phyloP scores from a whole-genome alignment of 64 coral and sea anemone species.

The Actinia tenebrosa region DNA sequence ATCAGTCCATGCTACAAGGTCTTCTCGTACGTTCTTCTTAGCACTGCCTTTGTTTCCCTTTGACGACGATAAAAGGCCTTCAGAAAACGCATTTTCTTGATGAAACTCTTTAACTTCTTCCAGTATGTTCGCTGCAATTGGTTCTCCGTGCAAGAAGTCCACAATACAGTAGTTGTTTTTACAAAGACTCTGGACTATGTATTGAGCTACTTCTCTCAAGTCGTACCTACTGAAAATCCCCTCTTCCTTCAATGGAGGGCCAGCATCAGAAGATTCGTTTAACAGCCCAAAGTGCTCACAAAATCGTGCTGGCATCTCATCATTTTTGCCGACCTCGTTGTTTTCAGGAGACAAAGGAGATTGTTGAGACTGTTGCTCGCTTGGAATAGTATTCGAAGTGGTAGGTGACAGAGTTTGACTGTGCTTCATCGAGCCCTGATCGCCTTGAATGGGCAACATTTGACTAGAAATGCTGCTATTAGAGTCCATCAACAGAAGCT shows the following conservation, averaged over 20 bases:
- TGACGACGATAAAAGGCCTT: not conserved
- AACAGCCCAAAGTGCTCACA: not conserved
- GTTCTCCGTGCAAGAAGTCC: slow-evolving; percentile 6
- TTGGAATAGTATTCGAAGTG: not conserved
- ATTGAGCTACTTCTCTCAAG: slow-evolving; percentile 13
- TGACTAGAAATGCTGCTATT: not conserved
- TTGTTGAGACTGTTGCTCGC: not conserved
- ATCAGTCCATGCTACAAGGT: slow-evolving; percentile 9
- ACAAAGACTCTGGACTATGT: not conserved
- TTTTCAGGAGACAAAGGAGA: not conserved
- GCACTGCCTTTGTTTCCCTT: not conserved
- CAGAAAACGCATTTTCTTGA: not conserved
- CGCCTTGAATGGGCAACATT: not conserved
- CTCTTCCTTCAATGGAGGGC: not conserved
- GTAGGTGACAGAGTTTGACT: not conserved
- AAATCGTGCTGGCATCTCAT: not conserved
- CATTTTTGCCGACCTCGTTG: too few species aligned
- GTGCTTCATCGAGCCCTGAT: not conserved
- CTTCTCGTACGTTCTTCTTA: not conserved
- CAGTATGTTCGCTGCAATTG: not conserved
- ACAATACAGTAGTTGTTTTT: slow-evolving; percentile 18
- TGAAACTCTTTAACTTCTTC: slow-evolving; percentile 17
- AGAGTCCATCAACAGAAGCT: not conserved
- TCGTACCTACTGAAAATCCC: not conserved
- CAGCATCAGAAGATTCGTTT: not conserved